A percentile compares a stretch with the other conserved stretches of the same genome.
These are phyloP conservation scores for Lucinisca nassula DNA, from an alignment of 2,888 invertebrate species.

Conservation along the genomic window DNA sequence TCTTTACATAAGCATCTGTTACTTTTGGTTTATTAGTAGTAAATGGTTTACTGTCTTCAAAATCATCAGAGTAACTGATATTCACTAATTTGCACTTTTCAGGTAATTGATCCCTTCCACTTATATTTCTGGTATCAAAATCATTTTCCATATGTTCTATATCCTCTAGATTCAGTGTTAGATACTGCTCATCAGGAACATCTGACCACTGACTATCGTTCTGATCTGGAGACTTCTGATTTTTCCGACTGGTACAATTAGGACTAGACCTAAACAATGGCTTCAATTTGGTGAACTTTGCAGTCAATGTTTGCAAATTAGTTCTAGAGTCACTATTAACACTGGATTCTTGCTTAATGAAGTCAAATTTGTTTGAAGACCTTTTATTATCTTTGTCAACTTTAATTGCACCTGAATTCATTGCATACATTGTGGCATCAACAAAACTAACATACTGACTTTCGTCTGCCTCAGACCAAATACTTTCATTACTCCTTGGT, in stretches of 20 bases:
- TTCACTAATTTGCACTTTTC: neutral
- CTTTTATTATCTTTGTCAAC: neutral
- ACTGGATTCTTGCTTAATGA: neutral
- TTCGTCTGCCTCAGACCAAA: constrained; percentile 71
- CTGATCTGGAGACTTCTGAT: neutral
- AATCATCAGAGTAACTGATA: neutral
- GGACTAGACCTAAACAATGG: neutral
- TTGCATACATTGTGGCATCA: constrained; percentile 24
- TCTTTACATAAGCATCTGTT: neutral
- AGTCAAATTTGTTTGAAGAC: neutral
- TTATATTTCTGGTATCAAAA: neutral
- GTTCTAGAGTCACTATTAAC: neutral
- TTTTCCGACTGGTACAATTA: neutral
- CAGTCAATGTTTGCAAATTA: neutral
- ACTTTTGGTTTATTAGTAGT: neutral
- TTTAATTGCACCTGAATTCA: neutral
- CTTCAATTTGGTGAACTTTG: neutral
- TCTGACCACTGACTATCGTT: constrained; percentile 68
- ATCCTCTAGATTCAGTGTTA: constrained; percentile 54
- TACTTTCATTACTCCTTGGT: constrained; percentile 61
- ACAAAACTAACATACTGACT: constrained; percentile 51
- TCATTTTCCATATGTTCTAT: constrained; percentile 45
- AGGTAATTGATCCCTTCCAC: neutral
- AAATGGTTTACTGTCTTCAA: neutral
- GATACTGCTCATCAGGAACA: constrained; percentile 56